phyloP scores from a whole-genome alignment of 2,888 invertebrate species.

The Eledona agricola region DNA sequence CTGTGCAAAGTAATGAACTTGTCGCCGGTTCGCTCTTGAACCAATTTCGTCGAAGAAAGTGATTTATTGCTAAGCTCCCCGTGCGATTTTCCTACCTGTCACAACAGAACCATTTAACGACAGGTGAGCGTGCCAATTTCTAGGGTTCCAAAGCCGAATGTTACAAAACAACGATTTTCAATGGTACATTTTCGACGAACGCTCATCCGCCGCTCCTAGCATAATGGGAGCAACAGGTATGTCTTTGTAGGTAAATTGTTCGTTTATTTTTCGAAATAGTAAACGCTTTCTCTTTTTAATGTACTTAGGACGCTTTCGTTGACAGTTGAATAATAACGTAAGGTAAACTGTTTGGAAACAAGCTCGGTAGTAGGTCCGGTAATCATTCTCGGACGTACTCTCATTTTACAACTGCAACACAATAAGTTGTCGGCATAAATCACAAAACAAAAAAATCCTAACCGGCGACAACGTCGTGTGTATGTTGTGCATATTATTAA shows the following conservation, averaged over 20 bases:
- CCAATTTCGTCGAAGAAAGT: slow-evolving; percentile 4
- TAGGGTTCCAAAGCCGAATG: slow-evolving; percentile 12
- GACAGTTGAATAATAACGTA: slow-evolving; percentile 24
- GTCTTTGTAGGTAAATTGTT: slow-evolving; percentile 28
- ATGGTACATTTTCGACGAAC: slow-evolving; percentile 13
- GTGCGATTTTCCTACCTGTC: slow-evolving; percentile 25
- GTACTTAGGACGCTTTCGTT: slow-evolving; percentile 34
- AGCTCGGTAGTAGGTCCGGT: slow-evolving; percentile 33
- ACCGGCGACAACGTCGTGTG: too few relatives aligned
- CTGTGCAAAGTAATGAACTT: not conserved
- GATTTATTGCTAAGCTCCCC: slow-evolving; percentile 14
- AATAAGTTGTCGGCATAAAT: too few relatives aligned
- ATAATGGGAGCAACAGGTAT: slow-evolving; percentile 35
- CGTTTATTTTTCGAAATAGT: slow-evolving; percentile 38
- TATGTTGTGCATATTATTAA: too few relatives aligned
- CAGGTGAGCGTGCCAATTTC: slow-evolving; percentile 15
- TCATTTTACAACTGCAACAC: too few relatives aligned
- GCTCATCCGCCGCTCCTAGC: slow-evolving; percentile 20
- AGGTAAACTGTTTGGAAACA: slow-evolving; percentile 43
- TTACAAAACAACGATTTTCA: slow-evolving; percentile 30
- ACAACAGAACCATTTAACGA: slow-evolving; percentile 31
- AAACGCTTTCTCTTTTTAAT: slow-evolving; percentile 42
- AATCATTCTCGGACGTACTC: too few relatives aligned
- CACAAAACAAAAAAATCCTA: too few relatives aligned
- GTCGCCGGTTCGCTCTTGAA: slow-evolving; percentile 13